Evolutionary conservation across 2,797 vertebrate species (phyloP), one percentile per base, ranked within the genome.

Genomic region (Nannoperca australis): DNA sequence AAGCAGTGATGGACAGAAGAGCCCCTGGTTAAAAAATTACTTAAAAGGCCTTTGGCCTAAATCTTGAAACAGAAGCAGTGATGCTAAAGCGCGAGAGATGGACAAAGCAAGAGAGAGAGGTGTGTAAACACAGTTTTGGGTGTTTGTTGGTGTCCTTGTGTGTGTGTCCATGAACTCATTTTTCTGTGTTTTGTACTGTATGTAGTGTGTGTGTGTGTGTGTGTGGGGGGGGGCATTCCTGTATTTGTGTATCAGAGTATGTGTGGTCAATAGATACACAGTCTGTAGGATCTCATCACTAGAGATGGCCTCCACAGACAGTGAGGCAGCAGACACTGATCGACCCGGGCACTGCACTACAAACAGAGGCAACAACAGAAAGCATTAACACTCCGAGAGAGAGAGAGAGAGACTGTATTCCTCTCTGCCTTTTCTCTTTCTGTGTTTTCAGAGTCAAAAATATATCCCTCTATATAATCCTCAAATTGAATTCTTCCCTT

Each of bases 401-500:
- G 66, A 51, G 68, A 30, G 54, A 47, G 50, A 70, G 51, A 63
- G 50, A 75, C 68, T 76, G 42, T 62, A 74, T 82, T 79, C 36
- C 38, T 83, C 63, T 49, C 40, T 34, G 34, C 32, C 53, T 45
- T 71, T 75, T 80, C 68, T 66, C 38, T 64, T 59, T 67, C 68
- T 60, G 38, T 69, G 65, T 76, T 45, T 15, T 47, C 13, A 10
- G 54, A 82, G 70, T 70, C 18, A 5, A 17, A 44, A 59, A 88
- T 83, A 67, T 70, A 83, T 88, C 44, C 42, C 22, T 79, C 60
- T 76, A 68, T 55, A 0, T 69, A 73, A 78, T 75, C 49, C 72
- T 80, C 53, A 81, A 83, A 90, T 81, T 83, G 65, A 86, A 86
- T 84, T 77, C 11, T 53, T 86, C 55, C 63, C 76, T 80, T 75